Conservation (phyloP, 2,113 vertebrate species). For the Sphyrna mokarran region DNA sequence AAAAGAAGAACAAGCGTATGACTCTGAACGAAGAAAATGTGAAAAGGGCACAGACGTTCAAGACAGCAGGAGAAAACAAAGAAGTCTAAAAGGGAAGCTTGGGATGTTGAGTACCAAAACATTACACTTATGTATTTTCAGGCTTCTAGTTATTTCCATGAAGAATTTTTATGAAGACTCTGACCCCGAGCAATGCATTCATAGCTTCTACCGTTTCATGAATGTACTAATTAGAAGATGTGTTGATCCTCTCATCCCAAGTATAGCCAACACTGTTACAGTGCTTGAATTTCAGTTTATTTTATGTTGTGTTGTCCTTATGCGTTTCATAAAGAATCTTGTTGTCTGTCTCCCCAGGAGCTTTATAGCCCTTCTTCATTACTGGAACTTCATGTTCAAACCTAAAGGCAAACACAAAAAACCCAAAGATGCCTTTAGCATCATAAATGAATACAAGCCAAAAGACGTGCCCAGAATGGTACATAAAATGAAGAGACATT, state of each 20-base stretch:
- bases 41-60: not conserved
- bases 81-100: constrained; percentile 52
- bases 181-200: constrained; percentile 55
- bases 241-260: constrained; percentile 54
- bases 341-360: constrained; percentile 62
- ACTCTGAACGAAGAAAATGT: constrained; percentile 48
- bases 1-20: constrained; percentile 56
- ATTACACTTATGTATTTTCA: constrained; percentile 60
- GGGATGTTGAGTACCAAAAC: constrained; percentile 63
- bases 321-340: constrained; percentile 51
- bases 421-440: constrained; percentile 48
- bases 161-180: constrained; percentile 55
- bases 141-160: constrained; percentile 59
- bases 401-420: constrained; percentile 46
- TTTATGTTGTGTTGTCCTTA: constrained; percentile 55
- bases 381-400: constrained; percentile 64
- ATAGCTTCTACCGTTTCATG: constrained; percentile 65
- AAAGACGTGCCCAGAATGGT: constrained; percentile 48
- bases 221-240: constrained; percentile 60
- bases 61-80: constrained; percentile 44
- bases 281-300: constrained; percentile 65
- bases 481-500: constrained; percentile 52
- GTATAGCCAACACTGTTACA: constrained; percentile 58
- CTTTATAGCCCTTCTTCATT: constrained; percentile 61
- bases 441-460: constrained; percentile 63